Conservation (phyloP, 1,140 invertebrate species). For the Leptinotarsa undecemlineata region DNA sequence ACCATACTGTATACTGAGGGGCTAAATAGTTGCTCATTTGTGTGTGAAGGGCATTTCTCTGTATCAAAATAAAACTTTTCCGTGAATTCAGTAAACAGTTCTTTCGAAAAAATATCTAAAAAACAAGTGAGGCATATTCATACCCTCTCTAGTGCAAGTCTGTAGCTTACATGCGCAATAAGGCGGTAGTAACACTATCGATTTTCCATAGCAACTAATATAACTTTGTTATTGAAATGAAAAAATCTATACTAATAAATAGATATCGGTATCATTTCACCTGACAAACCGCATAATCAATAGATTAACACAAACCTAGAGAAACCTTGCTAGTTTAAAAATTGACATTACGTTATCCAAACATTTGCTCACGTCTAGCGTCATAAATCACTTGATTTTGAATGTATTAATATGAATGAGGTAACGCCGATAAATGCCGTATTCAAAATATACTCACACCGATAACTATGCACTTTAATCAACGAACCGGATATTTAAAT, state of each 20-base stretch:
- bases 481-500: background rate
- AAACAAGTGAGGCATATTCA: background rate
- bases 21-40: too few species aligned
- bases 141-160: background rate
- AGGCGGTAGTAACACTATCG: background rate
- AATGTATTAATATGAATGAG: constrained; percentile 1
- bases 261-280: background rate
- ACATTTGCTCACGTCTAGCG: background rate
- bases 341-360: background rate
- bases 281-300: too few species aligned
- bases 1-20: too few species aligned
- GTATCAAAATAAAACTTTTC: too few species aligned
- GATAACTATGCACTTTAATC: background rate
- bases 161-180: background rate
- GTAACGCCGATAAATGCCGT: background rate
- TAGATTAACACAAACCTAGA: too few species aligned
- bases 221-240: background rate
- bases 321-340: too few species aligned
- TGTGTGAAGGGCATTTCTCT: too few species aligned
- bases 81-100: too few species aligned
- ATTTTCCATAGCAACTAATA: background rate
- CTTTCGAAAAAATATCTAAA: too few species aligned
- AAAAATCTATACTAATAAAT: constrained; percentile 1
- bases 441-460: background rate
- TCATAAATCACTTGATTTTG: background rate